These are phyloP conservation scores for Eumaeus atala DNA, from an alignment of 1,140 invertebrate species.

Conservation along the genomic window DNA sequence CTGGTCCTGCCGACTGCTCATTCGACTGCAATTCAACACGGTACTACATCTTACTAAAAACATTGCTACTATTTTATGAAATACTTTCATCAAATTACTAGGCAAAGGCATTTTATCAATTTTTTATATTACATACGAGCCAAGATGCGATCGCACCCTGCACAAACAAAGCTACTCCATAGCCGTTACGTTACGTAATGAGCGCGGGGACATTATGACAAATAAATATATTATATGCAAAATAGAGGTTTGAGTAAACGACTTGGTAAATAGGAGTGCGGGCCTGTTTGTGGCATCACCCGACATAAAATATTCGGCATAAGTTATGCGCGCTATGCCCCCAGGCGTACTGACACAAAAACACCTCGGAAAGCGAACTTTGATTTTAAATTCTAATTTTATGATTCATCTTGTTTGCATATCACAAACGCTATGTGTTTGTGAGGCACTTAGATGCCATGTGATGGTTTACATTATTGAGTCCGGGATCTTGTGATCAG, in stretches of 20 bases:
- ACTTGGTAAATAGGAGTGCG: constrained; percentile 51
- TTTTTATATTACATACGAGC: too few species aligned
- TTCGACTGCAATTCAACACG: constrained; percentile 62
- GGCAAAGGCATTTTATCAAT: too few species aligned
- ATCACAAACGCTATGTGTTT: constrained; percentile 48
- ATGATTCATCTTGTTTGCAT: constrained; percentile 63
- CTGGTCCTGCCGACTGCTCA: constrained; percentile 64
- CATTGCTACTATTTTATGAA: too few species aligned
- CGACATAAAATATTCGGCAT: constrained; percentile 56
- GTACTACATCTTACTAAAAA: too few species aligned
- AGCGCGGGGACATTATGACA: too few species aligned
- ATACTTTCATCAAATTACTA: too few species aligned
- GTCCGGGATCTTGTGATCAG: background rate
- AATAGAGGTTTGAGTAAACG: constrained; percentile 50
- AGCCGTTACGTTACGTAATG: too few species aligned
- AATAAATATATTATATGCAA: constrained; percentile 30
- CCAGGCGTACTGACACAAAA: constrained; percentile 50
- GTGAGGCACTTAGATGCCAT: constrained; percentile 19
- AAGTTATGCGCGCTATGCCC: constrained; percentile 52
- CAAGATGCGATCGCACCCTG: too few species aligned
- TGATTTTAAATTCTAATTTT: constrained; percentile 72
- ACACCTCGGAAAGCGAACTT: constrained; percentile 58
- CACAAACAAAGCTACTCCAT: too few species aligned
- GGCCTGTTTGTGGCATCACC: constrained; percentile 47
- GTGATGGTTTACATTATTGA: constrained; percentile 14